Percentiles rank a stretch among this genome's conserved stretches.
Conservation (phyloP, 2,888 invertebrate species). For the Lagria hirta region DNA sequence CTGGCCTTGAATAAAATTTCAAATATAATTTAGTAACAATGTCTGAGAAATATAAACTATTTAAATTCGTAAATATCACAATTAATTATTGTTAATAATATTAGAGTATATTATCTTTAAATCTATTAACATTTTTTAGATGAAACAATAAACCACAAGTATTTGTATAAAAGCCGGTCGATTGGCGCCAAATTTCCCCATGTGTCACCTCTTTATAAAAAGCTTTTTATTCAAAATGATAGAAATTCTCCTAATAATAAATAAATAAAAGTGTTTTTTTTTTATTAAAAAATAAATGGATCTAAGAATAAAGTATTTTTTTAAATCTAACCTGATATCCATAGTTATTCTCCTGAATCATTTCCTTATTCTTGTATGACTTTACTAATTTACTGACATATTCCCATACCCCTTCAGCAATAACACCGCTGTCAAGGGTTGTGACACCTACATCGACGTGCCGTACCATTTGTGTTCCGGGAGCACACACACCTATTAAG, state of each 20-base stretch:
- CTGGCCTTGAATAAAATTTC: conserved; percentile 22
- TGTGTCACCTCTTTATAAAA: too few species aligned
- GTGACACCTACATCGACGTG: conserved; percentile 56
- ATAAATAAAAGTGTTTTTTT: too few species aligned
- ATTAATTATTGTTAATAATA: too few species aligned
- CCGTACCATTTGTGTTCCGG: conserved; percentile 46
- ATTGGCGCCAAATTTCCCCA: too few species aligned
- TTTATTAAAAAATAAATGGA: too few species aligned
- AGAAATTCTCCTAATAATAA: too few species aligned
- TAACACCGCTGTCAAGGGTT: conserved; percentile 57
- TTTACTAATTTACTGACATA: conserved; percentile 67
- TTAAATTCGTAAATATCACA: too few species aligned
- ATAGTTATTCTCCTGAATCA: conserved; percentile 30
- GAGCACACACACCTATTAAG: conserved; percentile 6
- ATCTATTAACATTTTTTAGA: conserved; percentile 8
- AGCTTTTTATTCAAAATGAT: too few species aligned
- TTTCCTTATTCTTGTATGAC: conserved; percentile 53
- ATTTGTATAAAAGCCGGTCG: conserved; percentile 12
- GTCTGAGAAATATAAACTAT: too few species aligned
- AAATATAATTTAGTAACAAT: too few species aligned
- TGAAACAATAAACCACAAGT: conserved; percentile 3
- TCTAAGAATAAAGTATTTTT: too few species aligned
- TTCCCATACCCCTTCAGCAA: conserved; percentile 67
- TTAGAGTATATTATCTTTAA: too few species aligned
- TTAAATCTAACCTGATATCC: conserved; percentile 27